Evolutionary conservation across 2,797 vertebrate species (phyloP).

Genomic region (Argentina silus): DNA sequence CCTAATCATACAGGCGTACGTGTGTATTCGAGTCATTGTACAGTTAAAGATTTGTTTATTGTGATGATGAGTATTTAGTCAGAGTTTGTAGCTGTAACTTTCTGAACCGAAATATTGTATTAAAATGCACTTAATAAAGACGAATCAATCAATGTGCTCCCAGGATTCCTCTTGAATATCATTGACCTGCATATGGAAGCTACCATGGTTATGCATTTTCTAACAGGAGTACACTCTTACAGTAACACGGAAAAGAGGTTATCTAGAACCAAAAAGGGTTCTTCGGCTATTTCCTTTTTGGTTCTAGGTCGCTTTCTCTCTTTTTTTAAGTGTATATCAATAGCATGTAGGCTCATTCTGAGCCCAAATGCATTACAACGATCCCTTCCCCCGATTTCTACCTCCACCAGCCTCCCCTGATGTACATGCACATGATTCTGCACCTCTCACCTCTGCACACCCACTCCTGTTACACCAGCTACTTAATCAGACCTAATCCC

Average conservation of each 20-base stretch:
- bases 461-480: not conserved
- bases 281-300: no score
- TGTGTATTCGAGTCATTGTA: slow-evolving; percentile 23
- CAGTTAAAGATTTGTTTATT: slow-evolving; percentile 41
- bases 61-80: slow-evolving; percentile 45
- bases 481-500: slow-evolving; percentile 2
- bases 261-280: no score
- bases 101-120: slow-evolving; percentile 41
- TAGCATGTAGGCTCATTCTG: no score
- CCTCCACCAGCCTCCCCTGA: no score
- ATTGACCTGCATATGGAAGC: not conserved
- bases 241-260: no score
- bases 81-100: slow-evolving; percentile 45
- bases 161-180: not conserved
- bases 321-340: no score
- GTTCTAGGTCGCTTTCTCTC: no score
- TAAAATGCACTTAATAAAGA: slow-evolving; percentile 52
- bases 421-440: not conserved
- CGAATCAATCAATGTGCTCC: slow-evolving; percentile 20
- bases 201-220: no score
- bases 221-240: no score
- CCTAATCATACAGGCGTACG: not conserved
- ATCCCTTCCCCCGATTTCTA: no score
- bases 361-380: no score
- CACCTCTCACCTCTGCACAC: not conserved